phyloP scores from a whole-genome alignment of 2,888 invertebrate species.

The Drosophila borealis region DNA sequence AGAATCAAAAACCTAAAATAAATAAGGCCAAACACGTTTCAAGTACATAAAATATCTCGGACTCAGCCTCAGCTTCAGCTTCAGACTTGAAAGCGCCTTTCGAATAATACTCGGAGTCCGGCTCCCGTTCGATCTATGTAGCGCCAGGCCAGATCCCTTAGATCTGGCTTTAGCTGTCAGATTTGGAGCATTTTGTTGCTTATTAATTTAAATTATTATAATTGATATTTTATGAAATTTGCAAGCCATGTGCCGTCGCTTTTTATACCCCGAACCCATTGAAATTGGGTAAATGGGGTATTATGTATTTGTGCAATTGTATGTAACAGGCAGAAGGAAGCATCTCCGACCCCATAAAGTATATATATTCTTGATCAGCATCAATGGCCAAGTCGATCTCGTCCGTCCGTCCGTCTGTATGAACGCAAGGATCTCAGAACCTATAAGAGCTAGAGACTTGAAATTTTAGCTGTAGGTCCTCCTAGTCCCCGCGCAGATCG shows the following conservation, averaged over 20 bases:
- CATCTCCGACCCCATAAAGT: no score
- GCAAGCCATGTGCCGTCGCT: constrained; percentile 33
- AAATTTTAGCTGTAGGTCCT: no score
- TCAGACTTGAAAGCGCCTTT: neutral
- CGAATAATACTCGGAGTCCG: neutral
- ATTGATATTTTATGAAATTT: constrained; percentile 66
- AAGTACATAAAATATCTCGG: neutral
- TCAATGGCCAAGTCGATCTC: no score
- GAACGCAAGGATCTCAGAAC: no score
- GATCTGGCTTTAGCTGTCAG: constrained; percentile 47
- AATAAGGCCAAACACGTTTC: neutral
- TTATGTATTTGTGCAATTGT: no score
- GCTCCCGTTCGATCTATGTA: constrained; percentile 3
- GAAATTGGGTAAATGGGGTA: no score
- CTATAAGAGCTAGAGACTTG: no score
- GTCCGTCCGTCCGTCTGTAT: no score
- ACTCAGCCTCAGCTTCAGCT: neutral
- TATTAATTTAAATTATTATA: constrained; percentile 72
- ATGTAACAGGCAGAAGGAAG: no score
- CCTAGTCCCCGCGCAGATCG: no score
- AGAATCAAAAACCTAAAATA: neutral
- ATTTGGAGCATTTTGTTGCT: constrained; percentile 53
- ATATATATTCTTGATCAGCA: no score
- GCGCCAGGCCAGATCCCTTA: neutral
- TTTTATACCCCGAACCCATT: no score